Base-by-base conservation (phyloP, 2,113 vertebrate species). In the Rhinolophus ferrumequinum region DNA sequence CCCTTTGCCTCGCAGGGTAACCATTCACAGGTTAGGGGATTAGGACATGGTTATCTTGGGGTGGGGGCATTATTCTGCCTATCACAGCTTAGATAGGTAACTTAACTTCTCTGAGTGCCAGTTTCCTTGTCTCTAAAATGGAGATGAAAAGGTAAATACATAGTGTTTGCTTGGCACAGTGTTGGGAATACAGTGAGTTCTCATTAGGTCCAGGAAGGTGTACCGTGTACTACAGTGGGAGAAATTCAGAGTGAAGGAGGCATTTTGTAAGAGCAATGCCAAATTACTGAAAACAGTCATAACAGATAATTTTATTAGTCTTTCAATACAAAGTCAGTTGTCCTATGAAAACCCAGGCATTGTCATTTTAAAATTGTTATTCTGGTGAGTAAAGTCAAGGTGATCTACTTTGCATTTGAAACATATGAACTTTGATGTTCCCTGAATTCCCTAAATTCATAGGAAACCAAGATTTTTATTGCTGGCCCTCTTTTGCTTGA, bases 401-500 rank as follows among this genome's bases (percentile, higher is more conserved):
- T 76, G 82, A 81, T 89, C 93, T 38, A 33, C 58, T 80, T 67
- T 90, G 67, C 50, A 52, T 79, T 67, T 72, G 67, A 56, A 82
- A 86, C 58, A 38, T 16, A 38, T 4, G 47, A 92, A 41, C 60
- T 93, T 30, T 19, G n/a, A 84, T 58, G 56, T 44, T 75, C 70
- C 58, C 92, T 64, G 76, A 82, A 60, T 33, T 83, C 89, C 62
- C 60, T 79, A 54, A 50, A 58, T 89, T 75, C 8, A 8, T 15
- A 64, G 70, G 93, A 93, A 94, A 94, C 38, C 47, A 19, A 73
- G 62, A 90, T 95, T 50, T 92, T 47, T 44, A 72, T 86, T 69
- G 22, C 33, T 0, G 10, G 26, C 60, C 93, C 54, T 76, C 58
- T 67, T 67, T 56, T 69, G 58, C 88, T 83, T 21, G 54, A 73